Evolutionary conservation across 2,797 vertebrate species (phyloP).

Genomic region (Bradypodion pumilum): DNA sequence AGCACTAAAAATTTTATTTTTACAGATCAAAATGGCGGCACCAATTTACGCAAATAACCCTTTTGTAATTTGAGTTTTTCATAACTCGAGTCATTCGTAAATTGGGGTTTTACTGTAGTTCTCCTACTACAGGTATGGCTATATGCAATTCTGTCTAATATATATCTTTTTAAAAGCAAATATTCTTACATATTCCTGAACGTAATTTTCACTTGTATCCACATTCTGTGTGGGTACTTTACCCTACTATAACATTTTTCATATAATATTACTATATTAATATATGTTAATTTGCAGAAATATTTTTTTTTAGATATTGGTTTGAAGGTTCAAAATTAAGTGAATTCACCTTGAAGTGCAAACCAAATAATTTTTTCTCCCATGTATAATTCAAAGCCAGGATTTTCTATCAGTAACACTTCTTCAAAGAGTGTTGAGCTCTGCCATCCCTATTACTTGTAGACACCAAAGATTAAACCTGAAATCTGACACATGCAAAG

Average conservation of each 20-base stretch:
- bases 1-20: too few species aligned
- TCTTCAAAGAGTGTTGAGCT: background rate
- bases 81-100: too few species aligned
- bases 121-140: too few species aligned
- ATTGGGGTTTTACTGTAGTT: too few species aligned
- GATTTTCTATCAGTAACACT: background rate
- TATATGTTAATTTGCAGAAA: too few species aligned
- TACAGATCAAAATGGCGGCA: too few species aligned
- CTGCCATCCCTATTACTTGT: background rate
- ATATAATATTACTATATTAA: too few species aligned
- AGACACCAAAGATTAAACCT: background rate
- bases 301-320: background rate
- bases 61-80: too few species aligned
- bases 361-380: background rate
- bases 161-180: background rate
- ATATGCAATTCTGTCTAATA: background rate
- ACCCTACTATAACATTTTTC: background rate
- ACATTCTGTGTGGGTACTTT: background rate
- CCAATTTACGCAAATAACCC: too few species aligned
- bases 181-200: background rate
- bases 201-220: background rate
- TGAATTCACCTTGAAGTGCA: background rate
- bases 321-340: background rate
- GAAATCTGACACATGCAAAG: background rate
- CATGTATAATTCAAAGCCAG: background rate